Evolutionary conservation across 2,797 vertebrate species (phyloP), one percentile per base, ranked within the genome.

Genomic region (Sebastes paucispinis): DNA sequence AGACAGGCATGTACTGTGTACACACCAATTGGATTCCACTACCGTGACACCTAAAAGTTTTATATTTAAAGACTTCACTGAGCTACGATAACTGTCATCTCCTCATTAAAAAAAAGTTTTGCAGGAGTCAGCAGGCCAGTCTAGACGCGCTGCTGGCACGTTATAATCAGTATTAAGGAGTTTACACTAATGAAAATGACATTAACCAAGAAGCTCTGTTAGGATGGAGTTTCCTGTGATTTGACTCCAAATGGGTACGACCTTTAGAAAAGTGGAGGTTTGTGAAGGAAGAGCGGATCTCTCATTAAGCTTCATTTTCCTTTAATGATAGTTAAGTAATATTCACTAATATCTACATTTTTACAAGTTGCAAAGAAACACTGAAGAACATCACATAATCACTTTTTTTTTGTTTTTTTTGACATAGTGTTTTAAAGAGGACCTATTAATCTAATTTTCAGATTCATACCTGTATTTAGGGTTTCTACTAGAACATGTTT

Each of bases 101-200:
- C 25, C 63, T 85, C 64, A 73, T 86, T 86, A 70, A 77, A 55
- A 78, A 8, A 72, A 59, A 52, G 24, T 83, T 79, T 71, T 67
- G 24, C 34, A 36, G 43, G 32, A 78, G 74, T 75, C 72, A 74
- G 54, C 43, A 57, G 67, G 70, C 27, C 70, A 63, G 57, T 58
- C 25, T 27, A 43, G 67, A 82, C 20, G 22, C 59, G 31, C 68
- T 27, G 39, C 72, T 66, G 77, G 34, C 75, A 79, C 70, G 78
- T 80, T 39, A 77, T 80, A 84, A 88, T 87, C 80, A 72, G 31
- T 20, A 66, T 31, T 50, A 62, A 24, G 52, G 62, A 79, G 69
- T 84, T 84, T 68, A 82, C 62, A 36, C 63, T 77, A 84, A 88
- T 86, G 78, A 88, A 79, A 73, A 5, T 87, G 89, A 76, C 89